phyloP scores from a whole-genome alignment of 2,888 invertebrate species.

The Drosophila engyochracea region DNA sequence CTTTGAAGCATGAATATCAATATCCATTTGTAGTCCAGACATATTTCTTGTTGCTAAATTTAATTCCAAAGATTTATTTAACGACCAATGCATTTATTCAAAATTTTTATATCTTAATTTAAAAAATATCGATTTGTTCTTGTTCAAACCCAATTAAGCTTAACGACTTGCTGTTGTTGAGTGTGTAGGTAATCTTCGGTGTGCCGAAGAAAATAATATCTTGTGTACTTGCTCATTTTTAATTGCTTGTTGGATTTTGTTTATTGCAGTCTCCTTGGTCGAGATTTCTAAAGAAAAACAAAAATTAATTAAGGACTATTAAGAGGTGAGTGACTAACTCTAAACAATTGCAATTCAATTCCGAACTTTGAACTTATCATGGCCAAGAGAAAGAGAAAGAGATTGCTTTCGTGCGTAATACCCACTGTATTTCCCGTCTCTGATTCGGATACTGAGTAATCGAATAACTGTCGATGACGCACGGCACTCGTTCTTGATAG shows the following conservation, averaged over 20 bases:
- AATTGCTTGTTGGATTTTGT: constrained; percentile 8
- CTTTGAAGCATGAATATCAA: background rate
- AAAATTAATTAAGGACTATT: constrained; percentile 71
- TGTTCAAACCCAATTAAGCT: too few species aligned
- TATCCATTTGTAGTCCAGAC: background rate
- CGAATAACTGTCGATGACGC: constrained; percentile 29
- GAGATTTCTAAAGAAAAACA: constrained; percentile 33
- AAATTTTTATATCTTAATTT: background rate
- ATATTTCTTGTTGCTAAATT: background rate
- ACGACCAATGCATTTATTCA: background rate
- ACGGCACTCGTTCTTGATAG: background rate
- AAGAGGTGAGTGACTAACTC: constrained; percentile 65
- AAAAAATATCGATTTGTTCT: background rate
- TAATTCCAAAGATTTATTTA: background rate
- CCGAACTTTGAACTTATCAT: constrained; percentile 1
- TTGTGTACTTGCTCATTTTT: background rate
- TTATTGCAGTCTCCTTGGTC: constrained; percentile 57
- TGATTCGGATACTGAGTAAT: constrained; percentile 27
- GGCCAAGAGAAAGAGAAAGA: constrained; percentile 13
- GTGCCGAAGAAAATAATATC: background rate
- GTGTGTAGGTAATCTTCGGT: too few species aligned
- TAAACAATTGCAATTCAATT: constrained; percentile 8
- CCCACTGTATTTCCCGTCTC: background rate
- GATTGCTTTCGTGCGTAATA: background rate
- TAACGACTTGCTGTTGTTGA: too few species aligned